Evolutionary conservation across 53 echinoderm and acorn worm genomes (phyloP), one percentile per base, ranked within the genome.

Genomic region (Mesocentrotus franciscanus): DNA sequence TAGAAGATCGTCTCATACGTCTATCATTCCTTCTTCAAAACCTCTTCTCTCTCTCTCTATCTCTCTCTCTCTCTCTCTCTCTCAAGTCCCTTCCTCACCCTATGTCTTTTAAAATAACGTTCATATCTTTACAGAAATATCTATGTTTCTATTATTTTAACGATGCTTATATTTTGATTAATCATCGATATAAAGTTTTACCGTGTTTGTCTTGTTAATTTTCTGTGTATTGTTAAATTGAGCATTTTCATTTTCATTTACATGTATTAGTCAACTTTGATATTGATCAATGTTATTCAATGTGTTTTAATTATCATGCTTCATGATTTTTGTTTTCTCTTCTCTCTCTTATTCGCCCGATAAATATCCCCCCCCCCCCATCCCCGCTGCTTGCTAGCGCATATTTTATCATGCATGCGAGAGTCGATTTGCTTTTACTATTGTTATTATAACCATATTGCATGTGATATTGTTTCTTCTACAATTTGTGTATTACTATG

Each of bases 401-500:
- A 14, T 39, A 79, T 36, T 34, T 11, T 35, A 39, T 36, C 64
- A 64, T 39, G 36, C 79, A 79, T 79, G 79, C 79, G 79, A 79
- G 39, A 79, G 79, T 79, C 79, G 79, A 79, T 79, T 79, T 79
- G 39, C 79, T 36, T 79, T 35, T 72, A 27, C 72, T 8, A 71
- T 8, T 71, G 29, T 27, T 29, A 27, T 71, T 27, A 71, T 71
- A 29, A 27, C 71, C 70, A 9, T 13, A 71, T 27, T 79, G 79
- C 17, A 16, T 79, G 17, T 79, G 1, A 36, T 36, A 6, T 79
- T 39, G 35, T 79, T 79, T 79, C 29, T 11, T 14, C 29, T 27
- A 75, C 32, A 75, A 12, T 13, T 26, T 79, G 10, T 42, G 36
- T 79, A 1, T 79, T 79, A 79, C 10, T 79, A 39, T 20, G 39